Conservation (phyloP, 2,888 invertebrate genomes). For the Andrena praecox region DNA sequence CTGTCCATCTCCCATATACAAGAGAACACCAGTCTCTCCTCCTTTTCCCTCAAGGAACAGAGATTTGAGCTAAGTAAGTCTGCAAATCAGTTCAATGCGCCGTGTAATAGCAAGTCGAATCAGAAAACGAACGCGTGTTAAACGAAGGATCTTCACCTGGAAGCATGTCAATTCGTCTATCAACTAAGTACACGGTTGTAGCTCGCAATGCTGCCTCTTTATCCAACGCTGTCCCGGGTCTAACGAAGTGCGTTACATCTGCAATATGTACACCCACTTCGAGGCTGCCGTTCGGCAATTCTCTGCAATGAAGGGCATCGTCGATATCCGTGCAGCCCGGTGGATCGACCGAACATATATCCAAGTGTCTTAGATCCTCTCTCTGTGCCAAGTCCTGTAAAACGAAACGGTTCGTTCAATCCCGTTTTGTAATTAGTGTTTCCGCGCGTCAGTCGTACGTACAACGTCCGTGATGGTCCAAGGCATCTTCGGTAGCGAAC, state of each 20-base stretch:
- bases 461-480: conserved; percentile 95
- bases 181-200: conserved; percentile 98
- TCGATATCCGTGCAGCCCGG: conserved; percentile 99
- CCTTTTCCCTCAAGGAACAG: conserved; percentile 96
- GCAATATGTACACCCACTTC: conserved; percentile 99
- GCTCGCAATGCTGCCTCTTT: conserved; percentile 96
- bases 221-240: conserved; percentile 96
- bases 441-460: conserved; percentile 29
- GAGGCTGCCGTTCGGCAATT: conserved; percentile 89
- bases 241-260: conserved; percentile 98
- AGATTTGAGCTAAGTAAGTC: conserved; percentile 97
- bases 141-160: conserved; percentile 82
- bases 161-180: conserved; percentile 96
- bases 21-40: conserved; percentile 97
- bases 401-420: conserved; percentile 22
- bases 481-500: conserved; percentile 95
- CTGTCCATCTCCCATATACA: conserved; percentile 97
- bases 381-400: conserved; percentile 91
- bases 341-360: conserved; percentile 98
- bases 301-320: conserved; percentile 97
- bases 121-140: not conserved
- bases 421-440: not conserved
- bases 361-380: conserved; percentile 93
- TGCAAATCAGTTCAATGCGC: conserved; percentile 81
- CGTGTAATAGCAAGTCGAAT: not conserved